Conservation (phyloP, 2,797 vertebrate species). For the Threskiornis aethiopicus region DNA sequence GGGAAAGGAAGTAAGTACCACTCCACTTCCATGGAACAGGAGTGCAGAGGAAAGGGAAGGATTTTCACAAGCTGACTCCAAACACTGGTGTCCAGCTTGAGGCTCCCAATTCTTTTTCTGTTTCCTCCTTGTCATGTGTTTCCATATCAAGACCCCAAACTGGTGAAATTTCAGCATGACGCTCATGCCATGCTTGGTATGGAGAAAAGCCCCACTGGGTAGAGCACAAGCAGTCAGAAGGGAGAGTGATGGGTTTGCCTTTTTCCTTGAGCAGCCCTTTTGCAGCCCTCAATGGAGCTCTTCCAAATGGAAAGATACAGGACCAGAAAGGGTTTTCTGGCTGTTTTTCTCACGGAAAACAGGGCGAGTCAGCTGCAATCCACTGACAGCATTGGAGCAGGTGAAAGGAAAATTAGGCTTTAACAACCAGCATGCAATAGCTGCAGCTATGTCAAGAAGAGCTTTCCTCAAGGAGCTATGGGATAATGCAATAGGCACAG, state of each 20-base stretch:
- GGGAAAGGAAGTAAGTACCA: slow-evolving; percentile 3
- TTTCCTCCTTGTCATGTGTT: background rate
- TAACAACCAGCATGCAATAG: background rate
- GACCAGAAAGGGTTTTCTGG: background rate
- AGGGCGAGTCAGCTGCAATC: background rate
- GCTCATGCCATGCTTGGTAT: background rate
- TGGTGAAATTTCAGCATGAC: background rate
- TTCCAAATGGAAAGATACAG: background rate
- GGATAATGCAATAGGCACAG: background rate
- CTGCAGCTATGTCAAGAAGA: background rate
- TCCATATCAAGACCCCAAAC: background rate
- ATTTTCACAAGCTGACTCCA: background rate
- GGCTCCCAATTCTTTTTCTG: background rate
- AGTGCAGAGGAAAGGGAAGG: background rate
- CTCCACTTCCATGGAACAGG: background rate
- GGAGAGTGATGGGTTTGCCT: background rate
- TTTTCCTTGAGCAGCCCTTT: background rate
- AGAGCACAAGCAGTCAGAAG: background rate
- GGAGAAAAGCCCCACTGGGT: background rate
- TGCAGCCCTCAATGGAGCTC: background rate
- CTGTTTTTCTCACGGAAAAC: background rate
- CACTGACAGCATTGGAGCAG: background rate
- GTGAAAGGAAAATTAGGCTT: background rate
- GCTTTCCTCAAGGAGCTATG: background rate
- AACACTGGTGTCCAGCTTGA: background rate